Evolutionary conservation across 2,797 vertebrate genomes (phyloP), one percentile per base, ranked within the genome.

Genomic region (Acomys russatus): DNA sequence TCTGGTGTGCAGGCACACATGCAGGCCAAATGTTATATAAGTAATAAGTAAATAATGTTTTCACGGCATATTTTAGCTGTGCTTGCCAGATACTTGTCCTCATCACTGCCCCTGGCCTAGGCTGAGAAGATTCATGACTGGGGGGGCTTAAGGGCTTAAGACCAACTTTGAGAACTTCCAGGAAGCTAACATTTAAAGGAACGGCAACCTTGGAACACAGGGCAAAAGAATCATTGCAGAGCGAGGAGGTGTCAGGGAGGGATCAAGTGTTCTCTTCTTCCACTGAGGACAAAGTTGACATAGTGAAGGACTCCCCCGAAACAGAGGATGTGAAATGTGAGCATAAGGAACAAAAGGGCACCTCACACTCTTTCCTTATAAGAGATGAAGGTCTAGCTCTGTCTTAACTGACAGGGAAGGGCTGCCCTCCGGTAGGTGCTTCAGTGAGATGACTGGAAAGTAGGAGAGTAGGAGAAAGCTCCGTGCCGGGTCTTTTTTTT

Each of bases 191-290:
- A 88, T 61, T 71, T 89, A 83, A 92, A 93, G 35, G 59, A 33
- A 92, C 9, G 84, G 71, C 79, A 92, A 73, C 54, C 14, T 64
- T 49, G 56, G 84, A 64, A n/a, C 73, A 64, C 6, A 44, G 77
- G 15, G 73, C 61, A 91, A 87, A 83, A 61, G 70, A 88, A 89
- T 71, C 20, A 70, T 73, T 90, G 3, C n/a, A 38, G 59, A 35
- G n/a, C 70, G 54, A 96, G 92, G 51, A 86, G 71, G 59, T 30
- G 28, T 78, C 90, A 71, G 90, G 49, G 64, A 91, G 78, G 85
- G 33, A 79, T 8, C 14, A 44, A 15, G 54, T 5, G 82, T 63
- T 68, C 87, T 85, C 38, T 9, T 2, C 90, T 78, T 86, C 73
- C 33, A 70, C 23, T 28, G 63, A 94, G 70, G 79, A 74, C 70